Evolutionary conservation across 2,797 vertebrate species (phyloP).

Genomic region (Sus cebifrons): DNA sequence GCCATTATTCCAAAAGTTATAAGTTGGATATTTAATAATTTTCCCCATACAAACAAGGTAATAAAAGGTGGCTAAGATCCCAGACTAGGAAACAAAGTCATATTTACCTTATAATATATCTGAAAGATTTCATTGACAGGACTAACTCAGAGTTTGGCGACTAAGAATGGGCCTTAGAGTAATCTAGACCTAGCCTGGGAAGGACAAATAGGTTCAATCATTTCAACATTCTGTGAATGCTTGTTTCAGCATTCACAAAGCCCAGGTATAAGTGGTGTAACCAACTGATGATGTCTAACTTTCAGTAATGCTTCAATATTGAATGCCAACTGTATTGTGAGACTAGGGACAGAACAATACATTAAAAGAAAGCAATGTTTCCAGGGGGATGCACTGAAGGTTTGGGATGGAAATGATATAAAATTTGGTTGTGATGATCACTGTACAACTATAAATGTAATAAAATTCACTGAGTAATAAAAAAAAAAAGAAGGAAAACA

Average conservation of each 20-base stretch:
- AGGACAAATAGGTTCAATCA: neutral
- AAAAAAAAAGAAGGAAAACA: neutral
- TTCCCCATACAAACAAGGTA: constrained; percentile 48
- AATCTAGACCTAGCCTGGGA: neutral
- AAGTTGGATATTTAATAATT: constrained; percentile 58
- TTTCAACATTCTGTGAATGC: neutral
- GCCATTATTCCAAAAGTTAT: constrained; percentile 65
- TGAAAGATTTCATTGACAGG: constrained; percentile 36
- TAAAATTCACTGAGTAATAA: too few species aligned
- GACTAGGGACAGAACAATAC: neutral
- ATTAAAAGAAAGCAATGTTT: constrained; percentile 25
- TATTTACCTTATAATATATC: constrained; percentile 35
- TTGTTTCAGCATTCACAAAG: neutral
- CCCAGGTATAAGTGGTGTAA: neutral
- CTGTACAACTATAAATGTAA: too few species aligned
- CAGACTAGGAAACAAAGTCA: constrained; percentile 20
- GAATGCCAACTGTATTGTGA: neutral
- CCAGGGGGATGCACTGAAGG: neutral
- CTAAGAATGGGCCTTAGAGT: neutral
- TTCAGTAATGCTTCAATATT: neutral
- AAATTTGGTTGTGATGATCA: too few species aligned
- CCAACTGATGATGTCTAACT: neutral
- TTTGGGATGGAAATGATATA: too few species aligned
- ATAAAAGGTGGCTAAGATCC: constrained; percentile 56
- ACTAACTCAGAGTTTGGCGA: neutral